Conservation (phyloP, 2,888 invertebrate species). For the Ptilodon capucinus region DNA sequence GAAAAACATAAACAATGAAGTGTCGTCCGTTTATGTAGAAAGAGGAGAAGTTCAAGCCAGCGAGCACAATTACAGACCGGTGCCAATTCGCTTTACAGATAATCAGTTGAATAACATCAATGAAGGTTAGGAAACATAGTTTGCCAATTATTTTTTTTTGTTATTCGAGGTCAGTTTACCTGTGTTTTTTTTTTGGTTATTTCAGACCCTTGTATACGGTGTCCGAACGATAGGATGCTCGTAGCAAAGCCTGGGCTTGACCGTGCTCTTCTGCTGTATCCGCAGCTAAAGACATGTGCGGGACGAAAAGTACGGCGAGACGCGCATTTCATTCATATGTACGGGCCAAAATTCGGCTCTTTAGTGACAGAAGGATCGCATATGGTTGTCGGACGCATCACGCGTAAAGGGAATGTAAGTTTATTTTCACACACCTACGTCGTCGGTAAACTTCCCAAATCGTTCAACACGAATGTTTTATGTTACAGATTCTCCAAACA, state of each 20-base stretch:
- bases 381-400: slow-evolving; percentile 59
- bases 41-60: slow-evolving; percentile 53
- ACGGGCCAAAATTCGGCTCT: slow-evolving; percentile 69
- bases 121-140: slow-evolving; percentile 33
- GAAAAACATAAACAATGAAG: slow-evolving; percentile 58
- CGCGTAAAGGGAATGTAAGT: slow-evolving; percentile 53
- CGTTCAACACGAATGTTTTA: slow-evolving; percentile 17
- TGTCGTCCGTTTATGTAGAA: slow-evolving; percentile 60
- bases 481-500: slow-evolving; percentile 61
- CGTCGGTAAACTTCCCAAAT: slow-evolving; percentile 10
- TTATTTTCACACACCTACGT: neutral
- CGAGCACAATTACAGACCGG: slow-evolving; percentile 29
- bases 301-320: slow-evolving; percentile 49
- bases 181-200: slow-evolving; percentile 6
- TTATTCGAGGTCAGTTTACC: neutral
- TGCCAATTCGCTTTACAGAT: slow-evolving; percentile 35
- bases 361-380: slow-evolving; percentile 66
- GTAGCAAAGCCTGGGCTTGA: slow-evolving; percentile 62
- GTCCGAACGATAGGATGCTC: slow-evolving; percentile 70
- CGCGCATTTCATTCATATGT: slow-evolving; percentile 56
- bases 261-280: slow-evolving; percentile 56
- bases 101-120: slow-evolving; percentile 35
- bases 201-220: slow-evolving; percentile 56
- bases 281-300: slow-evolving; percentile 57
- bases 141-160: too few species aligned